These are phyloP conservation scores for Falco cherrug DNA, from an alignment of 2,797 vertebrate genomes.

Conservation along the genomic window DNA sequence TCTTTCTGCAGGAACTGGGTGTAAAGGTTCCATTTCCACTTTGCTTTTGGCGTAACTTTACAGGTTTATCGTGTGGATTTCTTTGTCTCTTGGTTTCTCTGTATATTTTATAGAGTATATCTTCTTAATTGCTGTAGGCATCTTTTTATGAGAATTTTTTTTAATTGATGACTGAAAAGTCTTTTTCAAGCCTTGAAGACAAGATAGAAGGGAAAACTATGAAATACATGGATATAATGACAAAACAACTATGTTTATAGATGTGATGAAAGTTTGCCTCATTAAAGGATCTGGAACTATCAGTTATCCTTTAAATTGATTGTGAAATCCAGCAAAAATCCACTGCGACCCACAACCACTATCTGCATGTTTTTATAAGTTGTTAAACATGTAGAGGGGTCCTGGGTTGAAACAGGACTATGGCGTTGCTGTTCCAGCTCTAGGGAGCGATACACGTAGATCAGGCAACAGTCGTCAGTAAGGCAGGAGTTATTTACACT, in stretches of 20 bases:
- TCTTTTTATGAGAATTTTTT: neutral
- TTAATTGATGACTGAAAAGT: neutral
- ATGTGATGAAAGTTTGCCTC: neutral
- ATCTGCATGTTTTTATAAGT: neutral
- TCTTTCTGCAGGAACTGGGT: neutral
- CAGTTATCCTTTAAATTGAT: neutral
- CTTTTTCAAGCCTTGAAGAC: neutral
- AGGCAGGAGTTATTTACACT: neutral
- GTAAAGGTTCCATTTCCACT: neutral
- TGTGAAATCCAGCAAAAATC: neutral
- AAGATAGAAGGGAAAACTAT: neutral
- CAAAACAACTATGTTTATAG: neutral
- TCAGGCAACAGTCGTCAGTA: neutral
- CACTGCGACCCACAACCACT: no score
- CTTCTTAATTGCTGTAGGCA: neutral
- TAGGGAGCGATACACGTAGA: neutral
- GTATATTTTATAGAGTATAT: neutral
- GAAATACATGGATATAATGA: neutral
- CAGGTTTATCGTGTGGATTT: neutral
- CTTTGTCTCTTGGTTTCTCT: neutral
- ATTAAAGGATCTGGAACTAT: neutral
- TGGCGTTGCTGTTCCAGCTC: neutral
- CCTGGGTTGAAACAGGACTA: neutral
- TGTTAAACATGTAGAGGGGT: neutral
- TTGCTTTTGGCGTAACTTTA: neutral